Evolutionary conservation across 2,888 invertebrate genomes (phyloP), one percentile per base, ranked within the genome.

Genomic region (Lissocephala sabroskyi): DNA sequence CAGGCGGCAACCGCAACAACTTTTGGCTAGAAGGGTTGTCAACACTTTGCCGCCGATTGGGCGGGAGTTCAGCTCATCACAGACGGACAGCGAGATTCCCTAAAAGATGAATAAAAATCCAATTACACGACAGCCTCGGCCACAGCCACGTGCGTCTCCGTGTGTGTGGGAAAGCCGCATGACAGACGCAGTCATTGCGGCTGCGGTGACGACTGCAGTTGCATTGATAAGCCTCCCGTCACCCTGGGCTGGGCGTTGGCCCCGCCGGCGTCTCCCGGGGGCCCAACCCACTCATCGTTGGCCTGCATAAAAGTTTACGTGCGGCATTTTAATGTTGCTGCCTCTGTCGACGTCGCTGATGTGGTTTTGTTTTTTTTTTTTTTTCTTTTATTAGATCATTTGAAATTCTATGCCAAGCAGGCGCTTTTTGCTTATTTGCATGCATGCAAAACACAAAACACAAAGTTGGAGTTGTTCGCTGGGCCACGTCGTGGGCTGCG

Each of bases 371-470:
- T 6, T 13, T n/a, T 4, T 30, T 30, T 17, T 35, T 6, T 35
- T 35, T 35, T 49, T 63, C 50, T 67, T 67, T 58, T 51, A 73
- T 73, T 73, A 65, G 65, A 66, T 68, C 68, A 66, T 66, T 66
- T 65, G 62, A 58, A 68, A 68, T 73, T 65, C 58, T 65, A 73
- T 65, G 58, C 58, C 73, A 61, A 56, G 58, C 73, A 60, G 71
- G 54, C 51, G 73, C 52, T 53, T 30, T 11, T 23, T 16, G 16
- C 19, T 37, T 37, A 37, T 37, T 37, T 37, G 37, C 37, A 37
- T 37, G n/a, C 37, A 37, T n/a, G 18, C 37, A 37, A 17, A 37
- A 30, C 3, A n/a, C 30, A 30, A 11, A 30, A 30, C 4, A 11
- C 30, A 30, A 30, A 3, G 7, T 7, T 7, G 30, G 10, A 11